Conservation (phyloP, 2,888 invertebrate species). For the Polymixis flavicincta region DNA sequence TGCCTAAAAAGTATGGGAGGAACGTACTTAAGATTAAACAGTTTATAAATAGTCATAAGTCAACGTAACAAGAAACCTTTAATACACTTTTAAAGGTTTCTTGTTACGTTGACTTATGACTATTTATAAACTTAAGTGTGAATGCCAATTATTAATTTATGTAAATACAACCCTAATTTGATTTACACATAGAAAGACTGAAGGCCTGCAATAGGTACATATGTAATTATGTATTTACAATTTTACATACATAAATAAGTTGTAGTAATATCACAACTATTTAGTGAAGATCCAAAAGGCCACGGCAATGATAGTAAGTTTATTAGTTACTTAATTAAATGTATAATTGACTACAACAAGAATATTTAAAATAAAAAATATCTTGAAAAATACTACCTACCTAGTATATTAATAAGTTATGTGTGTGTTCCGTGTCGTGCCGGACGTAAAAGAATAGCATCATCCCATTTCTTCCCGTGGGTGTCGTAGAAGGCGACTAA, state of each 20-base stretch:
- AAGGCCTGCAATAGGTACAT: conserved; percentile 17
- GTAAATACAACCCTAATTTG: conserved; percentile 19
- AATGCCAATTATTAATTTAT: conserved; percentile 23
- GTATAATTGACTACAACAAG: conserved; percentile 3
- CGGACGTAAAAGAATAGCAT: too few species aligned
- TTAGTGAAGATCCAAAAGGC: conserved; percentile 11
- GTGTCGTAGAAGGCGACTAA: too few species aligned
- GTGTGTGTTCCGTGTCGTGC: too few species aligned
- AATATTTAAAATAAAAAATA: neutral
- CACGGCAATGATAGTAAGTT: conserved; percentile 9
- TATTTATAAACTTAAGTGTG: neutral
- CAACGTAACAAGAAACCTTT: conserved; percentile 1
- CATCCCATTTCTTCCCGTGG: too few species aligned
- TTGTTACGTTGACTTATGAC: too few species aligned
- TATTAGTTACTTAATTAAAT: conserved; percentile 2
- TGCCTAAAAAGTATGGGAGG: conserved; percentile 8
- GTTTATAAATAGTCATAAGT: conserved; percentile 1
- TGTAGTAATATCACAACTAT: conserved; percentile 10
- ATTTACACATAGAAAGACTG: conserved; percentile 15
- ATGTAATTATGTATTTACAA: conserved; percentile 31
- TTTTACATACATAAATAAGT: conserved; percentile 14
- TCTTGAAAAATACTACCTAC: too few species aligned
- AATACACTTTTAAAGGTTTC: too few species aligned
- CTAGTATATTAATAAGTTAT: too few species aligned
- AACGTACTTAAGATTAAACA: neutral